These are phyloP conservation scores for Aphelenchoides besseyi DNA, from an alignment of 1,140 invertebrate species.

Conservation along the genomic window DNA sequence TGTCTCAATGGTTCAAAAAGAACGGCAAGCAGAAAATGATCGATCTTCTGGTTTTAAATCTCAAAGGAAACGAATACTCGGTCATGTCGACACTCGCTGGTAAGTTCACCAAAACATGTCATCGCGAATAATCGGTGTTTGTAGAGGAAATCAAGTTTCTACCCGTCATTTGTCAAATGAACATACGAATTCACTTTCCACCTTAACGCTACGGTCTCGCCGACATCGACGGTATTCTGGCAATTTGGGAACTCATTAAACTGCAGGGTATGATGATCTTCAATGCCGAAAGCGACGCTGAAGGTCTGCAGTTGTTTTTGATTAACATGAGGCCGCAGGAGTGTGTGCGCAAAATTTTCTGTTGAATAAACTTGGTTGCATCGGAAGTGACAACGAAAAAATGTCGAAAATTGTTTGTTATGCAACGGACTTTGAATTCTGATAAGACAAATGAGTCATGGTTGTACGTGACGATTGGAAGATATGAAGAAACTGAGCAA, in stretches of 20 bases:
- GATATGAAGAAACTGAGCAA: too few relatives aligned
- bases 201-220: not conserved
- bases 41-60: not conserved
- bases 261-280: not conserved
- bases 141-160: not conserved
- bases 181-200: not conserved
- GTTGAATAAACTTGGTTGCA: too few relatives aligned
- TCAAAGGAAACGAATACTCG: not conserved
- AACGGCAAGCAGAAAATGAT: not conserved
- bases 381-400: too few relatives aligned
- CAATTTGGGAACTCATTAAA: not conserved
- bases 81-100: not conserved
- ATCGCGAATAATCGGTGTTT: not conserved
- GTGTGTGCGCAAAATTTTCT: not conserved
- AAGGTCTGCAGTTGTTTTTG: not conserved
- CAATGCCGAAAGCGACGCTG: not conserved
- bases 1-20: not conserved
- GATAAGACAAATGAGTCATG: too few relatives aligned
- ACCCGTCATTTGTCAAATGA: not conserved
- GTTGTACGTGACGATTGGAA: too few relatives aligned
- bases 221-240: not conserved
- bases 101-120: not conserved
- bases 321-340: not conserved
- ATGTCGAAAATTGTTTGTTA: too few relatives aligned
- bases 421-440: too few relatives aligned